phyloP scores from a whole-genome alignment of 1,140 invertebrate species.

The Ptiloglossa arizonensis region DNA sequence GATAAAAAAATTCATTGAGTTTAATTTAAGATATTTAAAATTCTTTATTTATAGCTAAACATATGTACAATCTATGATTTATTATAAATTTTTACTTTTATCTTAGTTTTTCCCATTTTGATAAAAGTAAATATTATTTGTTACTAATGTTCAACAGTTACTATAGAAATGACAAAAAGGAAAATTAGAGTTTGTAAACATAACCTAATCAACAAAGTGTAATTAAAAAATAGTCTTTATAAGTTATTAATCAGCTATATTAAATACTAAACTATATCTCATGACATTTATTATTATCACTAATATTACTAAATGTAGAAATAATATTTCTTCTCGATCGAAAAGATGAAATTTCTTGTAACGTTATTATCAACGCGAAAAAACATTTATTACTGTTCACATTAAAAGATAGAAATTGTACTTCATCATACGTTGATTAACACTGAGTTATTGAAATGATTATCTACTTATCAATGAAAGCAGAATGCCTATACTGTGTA shows the following conservation, averaged over 20 bases:
- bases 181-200: conserved; percentile 44
- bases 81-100: not conserved
- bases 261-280: not conserved
- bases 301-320: not conserved
- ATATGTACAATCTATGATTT: not conserved
- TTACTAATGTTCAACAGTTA: not conserved
- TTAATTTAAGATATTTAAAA: not conserved
- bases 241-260: not conserved
- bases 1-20: not conserved
- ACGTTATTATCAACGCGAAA: not conserved
- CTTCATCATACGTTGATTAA: not conserved
- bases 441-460: conserved; percentile 5
- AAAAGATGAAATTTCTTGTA: not conserved
- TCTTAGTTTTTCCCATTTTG: not conserved
- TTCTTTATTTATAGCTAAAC: not conserved
- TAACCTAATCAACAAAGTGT: conserved; percentile 49
- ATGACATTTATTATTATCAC: not conserved
- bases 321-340: conserved; percentile 10
- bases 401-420: not conserved
- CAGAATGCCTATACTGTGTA: conserved; percentile 2
- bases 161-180: not conserved
- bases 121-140: not conserved
- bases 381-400: not conserved
- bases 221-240: not conserved
- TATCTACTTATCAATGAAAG: conserved; percentile 19